Evolutionary conservation across 1,140 invertebrate genomes (phyloP), one percentile per base, ranked within the genome.

Genomic region (Plutomurus gul): DNA sequence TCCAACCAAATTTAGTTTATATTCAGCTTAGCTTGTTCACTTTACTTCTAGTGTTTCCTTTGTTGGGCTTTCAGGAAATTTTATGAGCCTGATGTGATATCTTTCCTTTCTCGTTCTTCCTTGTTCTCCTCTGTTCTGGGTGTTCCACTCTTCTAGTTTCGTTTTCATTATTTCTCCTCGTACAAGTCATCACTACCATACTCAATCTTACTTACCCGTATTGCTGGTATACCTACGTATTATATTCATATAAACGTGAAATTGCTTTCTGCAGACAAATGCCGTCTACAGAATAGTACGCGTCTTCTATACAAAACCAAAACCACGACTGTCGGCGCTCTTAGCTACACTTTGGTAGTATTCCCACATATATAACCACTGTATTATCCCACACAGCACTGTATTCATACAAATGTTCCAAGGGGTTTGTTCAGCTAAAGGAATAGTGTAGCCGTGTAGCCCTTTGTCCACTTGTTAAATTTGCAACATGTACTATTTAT

Each of bases 201-300:
- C 56, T 65, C 56, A 65, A 65, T 65, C 36, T 65, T 65, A 65
- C 56, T 65, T 65, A 25, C 56, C n/a, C n/a, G n/a, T n/a, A n/a
- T n/a, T n/a, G n/a, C n/a, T n/a, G n/a, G n/a, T n/a, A n/a, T 65
- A 18, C 27, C 27, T 33, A 65, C 30, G 56, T 30, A 65, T 65
- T 65, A 65, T 30, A 65, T n/a, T 65, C 27, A 10, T 16, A 5
- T 10, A 51, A 65, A 65, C 56, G 36, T n/a, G 56, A 65, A 65
- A 65, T 65, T 33, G 56, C 56, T 65, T 65, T 65, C 27, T 65
- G 56, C 27, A 65, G 56, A 65, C 51, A 65, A n/a, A n/a, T n/a
- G 56, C 25, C 56, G n/a, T n/a, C n/a, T n/a, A n/a, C n/a, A n/a
- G n/a, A n/a, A n/a, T n/a, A 18, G 13, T 65, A 65, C 56, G n/a